These are phyloP conservation scores for Hirudo medicinalis DNA, from an alignment of 1,140 invertebrate genomes.

Conservation along the genomic window DNA sequence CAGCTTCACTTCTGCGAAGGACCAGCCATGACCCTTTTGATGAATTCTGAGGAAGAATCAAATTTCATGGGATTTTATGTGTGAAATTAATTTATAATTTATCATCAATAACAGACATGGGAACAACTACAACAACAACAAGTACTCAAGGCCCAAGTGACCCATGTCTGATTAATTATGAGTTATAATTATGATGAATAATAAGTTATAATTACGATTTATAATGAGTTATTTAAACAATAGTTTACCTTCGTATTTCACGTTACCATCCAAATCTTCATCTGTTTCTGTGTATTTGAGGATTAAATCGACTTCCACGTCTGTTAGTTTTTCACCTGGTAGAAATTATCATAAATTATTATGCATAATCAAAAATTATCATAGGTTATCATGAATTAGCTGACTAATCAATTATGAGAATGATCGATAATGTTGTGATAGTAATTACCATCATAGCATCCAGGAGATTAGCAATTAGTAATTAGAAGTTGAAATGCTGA, in stretches of 20 bases:
- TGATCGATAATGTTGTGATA: no score
- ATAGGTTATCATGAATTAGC: no score
- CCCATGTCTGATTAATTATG: not conserved
- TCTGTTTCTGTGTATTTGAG: constrained; percentile 73
- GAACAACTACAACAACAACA: not conserved
- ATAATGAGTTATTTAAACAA: not conserved
- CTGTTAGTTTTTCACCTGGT: constrained; percentile 71
- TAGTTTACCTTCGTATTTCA: constrained; percentile 74
- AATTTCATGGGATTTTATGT: no score
- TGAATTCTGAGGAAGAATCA: constrained; percentile 15
- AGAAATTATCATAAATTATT: no score
- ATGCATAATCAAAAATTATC: no score
- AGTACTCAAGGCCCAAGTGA: not conserved
- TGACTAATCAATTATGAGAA: no score
- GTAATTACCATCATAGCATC: no score
- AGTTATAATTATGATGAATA: not conserved
- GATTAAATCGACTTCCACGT: constrained; percentile 66
- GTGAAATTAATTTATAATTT: no score
- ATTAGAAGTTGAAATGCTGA: no score
- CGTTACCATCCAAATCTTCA: constrained; percentile 86
- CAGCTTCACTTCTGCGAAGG: constrained; percentile 12
- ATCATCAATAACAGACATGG: no score
- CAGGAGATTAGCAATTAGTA: no score
- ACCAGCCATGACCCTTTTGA: constrained; percentile 18
- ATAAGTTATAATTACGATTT: not conserved